phyloP scores from a whole-genome alignment of 2,888 invertebrate species.

The Nudaria mundana region DNA sequence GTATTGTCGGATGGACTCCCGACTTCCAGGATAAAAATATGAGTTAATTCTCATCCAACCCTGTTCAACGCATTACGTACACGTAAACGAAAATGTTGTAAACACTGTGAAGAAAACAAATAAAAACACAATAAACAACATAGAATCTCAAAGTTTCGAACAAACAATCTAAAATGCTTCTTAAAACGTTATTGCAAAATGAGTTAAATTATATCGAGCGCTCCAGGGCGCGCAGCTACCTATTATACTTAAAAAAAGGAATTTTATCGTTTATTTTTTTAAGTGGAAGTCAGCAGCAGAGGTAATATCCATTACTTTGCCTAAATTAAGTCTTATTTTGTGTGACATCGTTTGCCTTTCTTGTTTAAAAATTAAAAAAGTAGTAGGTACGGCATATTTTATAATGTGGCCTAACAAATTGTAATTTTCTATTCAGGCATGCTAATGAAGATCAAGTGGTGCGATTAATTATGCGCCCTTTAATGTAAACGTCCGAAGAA shows the following conservation, averaged over 20 bases:
- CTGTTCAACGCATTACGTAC: too few species aligned
- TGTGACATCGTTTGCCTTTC: constrained; percentile 64
- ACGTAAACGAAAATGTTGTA: too few species aligned
- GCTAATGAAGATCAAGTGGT: constrained; percentile 29
- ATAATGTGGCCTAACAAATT: constrained; percentile 50
- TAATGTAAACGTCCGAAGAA: constrained; percentile 19
- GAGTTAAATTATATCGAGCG: constrained; percentile 37
- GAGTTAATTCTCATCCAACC: too few species aligned
- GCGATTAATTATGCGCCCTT: constrained; percentile 17
- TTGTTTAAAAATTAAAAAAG: constrained; percentile 56
- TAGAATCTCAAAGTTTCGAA: constrained; percentile 5
- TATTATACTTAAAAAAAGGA: constrained; percentile 35
- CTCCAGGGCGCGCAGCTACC: constrained; percentile 28
- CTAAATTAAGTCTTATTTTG: constrained; percentile 68
- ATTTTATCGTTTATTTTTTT: constrained; percentile 49
- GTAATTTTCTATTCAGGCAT: constrained; percentile 37
- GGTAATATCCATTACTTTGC: constrained; percentile 60
- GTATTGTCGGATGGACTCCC: too few species aligned
- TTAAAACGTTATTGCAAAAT: constrained; percentile 29
- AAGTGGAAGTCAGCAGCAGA: constrained; percentile 43
- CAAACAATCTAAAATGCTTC: constrained; percentile 14
- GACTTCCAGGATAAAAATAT: too few species aligned
- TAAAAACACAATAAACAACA: constrained; percentile 1
- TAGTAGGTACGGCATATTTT: constrained; percentile 41
- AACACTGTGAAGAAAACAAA: neutral